Evolutionary conservation across 2,113 vertebrate species (phyloP).

Genomic region (Irena cyanogastra): DNA sequence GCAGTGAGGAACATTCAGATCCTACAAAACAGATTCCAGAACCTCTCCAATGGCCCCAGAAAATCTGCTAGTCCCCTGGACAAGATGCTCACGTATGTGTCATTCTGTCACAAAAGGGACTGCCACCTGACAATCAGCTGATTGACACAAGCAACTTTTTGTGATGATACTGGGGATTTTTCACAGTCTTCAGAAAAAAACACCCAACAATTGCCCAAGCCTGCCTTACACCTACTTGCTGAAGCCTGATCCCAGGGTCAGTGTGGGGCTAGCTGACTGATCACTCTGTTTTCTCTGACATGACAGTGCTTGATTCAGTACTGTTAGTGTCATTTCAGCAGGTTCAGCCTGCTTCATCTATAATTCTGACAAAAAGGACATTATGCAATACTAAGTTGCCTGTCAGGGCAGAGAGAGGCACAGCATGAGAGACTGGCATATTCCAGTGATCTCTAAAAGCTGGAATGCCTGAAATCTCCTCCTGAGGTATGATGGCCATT

Average conservation of each 20-base stretch:
- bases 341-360: background rate
- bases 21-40: background rate
- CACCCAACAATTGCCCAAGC: background rate
- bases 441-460: background rate
- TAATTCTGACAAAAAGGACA: background rate
- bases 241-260: background rate
- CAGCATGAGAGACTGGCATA: background rate
- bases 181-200: background rate
- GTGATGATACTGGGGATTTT: background rate
- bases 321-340: background rate
- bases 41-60: background rate
- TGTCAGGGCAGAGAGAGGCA: background rate
- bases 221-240: background rate
- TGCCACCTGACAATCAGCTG: background rate
- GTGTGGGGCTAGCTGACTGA: background rate
- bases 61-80: background rate
- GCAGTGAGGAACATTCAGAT: background rate
- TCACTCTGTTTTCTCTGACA: background rate
- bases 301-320: background rate
- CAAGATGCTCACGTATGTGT: fast-evolving
- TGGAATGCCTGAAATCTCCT: background rate
- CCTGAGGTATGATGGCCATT: background rate
- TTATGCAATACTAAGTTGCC: background rate
- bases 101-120: background rate
- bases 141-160: background rate